Conservation (phyloP, 2,888 invertebrate genomes). For the Aphodius sticticus region DNA sequence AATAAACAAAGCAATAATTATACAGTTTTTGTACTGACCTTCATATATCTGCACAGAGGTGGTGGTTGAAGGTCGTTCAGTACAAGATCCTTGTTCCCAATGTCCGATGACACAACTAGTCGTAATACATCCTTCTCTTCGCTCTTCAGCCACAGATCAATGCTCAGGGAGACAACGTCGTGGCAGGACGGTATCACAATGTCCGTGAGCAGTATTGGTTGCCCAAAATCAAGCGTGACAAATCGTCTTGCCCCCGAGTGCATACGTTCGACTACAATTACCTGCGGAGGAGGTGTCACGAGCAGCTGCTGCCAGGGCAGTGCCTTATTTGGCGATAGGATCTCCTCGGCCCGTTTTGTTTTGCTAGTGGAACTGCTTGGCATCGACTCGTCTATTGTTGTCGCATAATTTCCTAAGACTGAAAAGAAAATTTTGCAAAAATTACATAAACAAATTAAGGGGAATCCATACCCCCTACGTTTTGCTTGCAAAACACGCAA, state of each 20-base stretch:
- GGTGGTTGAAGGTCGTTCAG: constrained; percentile 91
- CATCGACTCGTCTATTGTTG: constrained; percentile 26
- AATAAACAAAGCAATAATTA: background rate
- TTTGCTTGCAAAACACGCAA: too few species aligned
- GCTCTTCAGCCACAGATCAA: constrained; percentile 89
- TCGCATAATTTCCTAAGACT: constrained; percentile 25
- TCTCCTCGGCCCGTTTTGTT: constrained; percentile 46
- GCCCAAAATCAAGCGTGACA: constrained; percentile 91
- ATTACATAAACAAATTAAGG: too few species aligned
- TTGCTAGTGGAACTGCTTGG: constrained; percentile 19
- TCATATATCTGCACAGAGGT: constrained; percentile 87
- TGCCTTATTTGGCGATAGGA: constrained; percentile 47
- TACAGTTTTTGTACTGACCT: constrained; percentile 65
- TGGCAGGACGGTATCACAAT: constrained; percentile 82
- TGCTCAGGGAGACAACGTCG: constrained; percentile 83
- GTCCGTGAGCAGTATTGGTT: constrained; percentile 86
- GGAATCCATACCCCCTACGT: too few species aligned
- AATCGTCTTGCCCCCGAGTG: constrained; percentile 93
- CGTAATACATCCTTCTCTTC: constrained; percentile 88
- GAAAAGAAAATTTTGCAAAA: background rate
- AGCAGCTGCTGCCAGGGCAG: constrained; percentile 82
- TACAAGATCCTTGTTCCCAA: constrained; percentile 84
- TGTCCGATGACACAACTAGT: constrained; percentile 86
- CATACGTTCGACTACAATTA: constrained; percentile 90
- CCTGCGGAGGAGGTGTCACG: constrained; percentile 81